A percentile compares a stretch with the other conserved stretches of the same genome.
Evolutionary conservation across 2,888 invertebrate genomes (phyloP).

Genomic region (Sialis lutaria): DNA sequence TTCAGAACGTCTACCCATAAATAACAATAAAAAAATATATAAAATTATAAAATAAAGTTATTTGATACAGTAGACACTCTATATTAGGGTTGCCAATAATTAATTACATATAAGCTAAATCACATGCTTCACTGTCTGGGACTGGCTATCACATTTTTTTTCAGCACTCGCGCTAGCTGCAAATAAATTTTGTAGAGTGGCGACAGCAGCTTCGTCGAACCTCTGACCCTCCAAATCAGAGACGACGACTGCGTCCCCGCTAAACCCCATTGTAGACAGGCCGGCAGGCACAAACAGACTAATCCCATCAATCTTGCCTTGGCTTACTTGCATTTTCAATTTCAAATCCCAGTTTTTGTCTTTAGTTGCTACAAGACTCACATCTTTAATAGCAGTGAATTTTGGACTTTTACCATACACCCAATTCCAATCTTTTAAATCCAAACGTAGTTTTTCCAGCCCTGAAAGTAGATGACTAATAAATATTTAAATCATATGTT

Average conservation of each 20-base stretch:
- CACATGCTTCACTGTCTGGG: too few relatives aligned
- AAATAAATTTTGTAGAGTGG: constrained; percentile 28
- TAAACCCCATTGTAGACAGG: constrained; percentile 37
- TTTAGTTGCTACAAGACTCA: constrained; percentile 37
- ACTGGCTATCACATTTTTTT: too few relatives aligned
- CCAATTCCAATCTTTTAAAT: constrained; percentile 75
- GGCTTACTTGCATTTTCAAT: constrained; percentile 44
- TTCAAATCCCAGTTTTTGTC: constrained; percentile 32
- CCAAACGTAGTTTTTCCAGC: constrained; percentile 46
- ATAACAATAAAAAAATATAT: too few relatives aligned
- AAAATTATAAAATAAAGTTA: too few relatives aligned
- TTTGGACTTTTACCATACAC: constrained; percentile 72
- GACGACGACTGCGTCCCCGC: constrained; percentile 44
- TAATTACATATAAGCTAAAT: too few relatives aligned
- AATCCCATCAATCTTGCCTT: constrained; percentile 47
- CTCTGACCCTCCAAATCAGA: constrained; percentile 45
- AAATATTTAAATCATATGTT: not conserved
- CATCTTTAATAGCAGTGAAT: constrained; percentile 52
- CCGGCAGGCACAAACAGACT: constrained; percentile 44
- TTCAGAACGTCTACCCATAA: too few relatives aligned
- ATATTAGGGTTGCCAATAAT: too few relatives aligned
- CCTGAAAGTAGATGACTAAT: constrained; percentile 27
- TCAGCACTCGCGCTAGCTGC: too few relatives aligned
- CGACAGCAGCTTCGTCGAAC: constrained; percentile 44
- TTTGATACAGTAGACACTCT: too few relatives aligned